Evolutionary conservation across 2,888 invertebrate genomes (phyloP), one percentile per base, ranked within the genome.

Genomic region (Drosophila ezoana): DNA sequence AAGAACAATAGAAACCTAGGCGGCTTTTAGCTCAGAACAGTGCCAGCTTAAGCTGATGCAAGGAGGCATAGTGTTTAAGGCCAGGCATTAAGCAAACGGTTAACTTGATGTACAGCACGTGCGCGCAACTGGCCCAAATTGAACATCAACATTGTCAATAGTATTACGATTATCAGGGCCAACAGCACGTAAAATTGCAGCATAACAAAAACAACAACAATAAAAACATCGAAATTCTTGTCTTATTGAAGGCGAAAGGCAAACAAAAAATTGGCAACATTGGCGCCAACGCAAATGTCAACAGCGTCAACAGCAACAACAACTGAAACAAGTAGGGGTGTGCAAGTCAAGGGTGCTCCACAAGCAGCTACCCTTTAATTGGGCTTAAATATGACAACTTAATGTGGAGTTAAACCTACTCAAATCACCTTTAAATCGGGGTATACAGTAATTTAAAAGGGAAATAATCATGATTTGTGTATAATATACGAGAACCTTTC

Each of bases 151-250:
- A 71, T 86, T 80, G 86, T 86, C 81, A 84, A 72, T 81, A 63
- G 76, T 65, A 78, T 70, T 74, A 66, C 66, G 74, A 81, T 76
- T 79, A 85, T 85, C 81, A 72, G 70, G 69, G 58, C 72, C 86
- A 84, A 87, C 73, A 76, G 83, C 80, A 76, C 81, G 83, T 79
- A 82, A 86, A 86, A 89, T 89, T 86, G 88, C 80, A 79, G 44
- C 56, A 48, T 62, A 38, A 38, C 53, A 62, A 44, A 60, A 72
- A 51, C 16, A 73, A 58, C 56, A 59, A 48, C 28, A 58, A 56
- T n/a, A 44, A 32, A 23, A 23, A 28, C 5, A 32, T 41, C 51
- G 28, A 56, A 53, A 40, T 72, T 61, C 63, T 66, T 70, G 79
- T 81, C 86, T 85, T 81, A 78, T 66, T 76, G 48, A 51, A 67